Conservation (phyloP, 2,113 vertebrate genomes). For the Toxotes chatareus region DNA sequence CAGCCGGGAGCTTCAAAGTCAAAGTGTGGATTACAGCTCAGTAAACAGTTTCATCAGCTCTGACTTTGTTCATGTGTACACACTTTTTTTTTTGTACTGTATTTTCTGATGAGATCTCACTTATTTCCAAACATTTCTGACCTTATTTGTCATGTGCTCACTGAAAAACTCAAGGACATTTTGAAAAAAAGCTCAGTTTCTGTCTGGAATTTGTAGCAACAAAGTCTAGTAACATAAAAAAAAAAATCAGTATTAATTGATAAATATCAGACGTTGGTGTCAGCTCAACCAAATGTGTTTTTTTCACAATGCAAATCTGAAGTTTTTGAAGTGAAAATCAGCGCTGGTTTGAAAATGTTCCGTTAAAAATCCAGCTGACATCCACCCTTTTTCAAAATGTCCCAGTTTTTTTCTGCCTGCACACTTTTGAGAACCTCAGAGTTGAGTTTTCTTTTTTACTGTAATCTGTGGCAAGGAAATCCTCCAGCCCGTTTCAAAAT, state of each 20-base stretch:
- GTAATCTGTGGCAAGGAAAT: slow-evolving; percentile 41
- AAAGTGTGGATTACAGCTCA: not conserved
- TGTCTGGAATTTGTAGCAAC: not conserved
- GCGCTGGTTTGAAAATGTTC: too few relatives aligned
- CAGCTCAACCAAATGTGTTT: too few relatives aligned
- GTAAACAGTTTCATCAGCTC: not conserved
- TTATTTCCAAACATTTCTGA: not conserved
- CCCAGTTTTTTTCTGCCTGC: not conserved
- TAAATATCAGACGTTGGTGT: not conserved
- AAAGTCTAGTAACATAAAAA: not conserved
- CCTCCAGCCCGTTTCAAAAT: slow-evolving; percentile 21
- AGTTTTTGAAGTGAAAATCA: too few relatives aligned
- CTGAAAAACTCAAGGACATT: not conserved
- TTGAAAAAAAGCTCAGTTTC: not conserved
- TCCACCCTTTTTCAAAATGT: not conserved
- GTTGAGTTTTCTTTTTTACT: slow-evolving; percentile 24
- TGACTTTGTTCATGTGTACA: not conserved
- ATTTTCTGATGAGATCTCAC: slow-evolving; percentile 26
- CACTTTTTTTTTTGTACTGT: slow-evolving; percentile 32
- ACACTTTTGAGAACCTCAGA: slow-evolving; percentile 4
- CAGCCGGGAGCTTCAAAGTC: not conserved
- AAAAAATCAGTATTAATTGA: slow-evolving; percentile 7
- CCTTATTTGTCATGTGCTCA: not conserved
- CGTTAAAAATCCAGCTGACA: too few relatives aligned
- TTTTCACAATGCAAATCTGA: not conserved